A percentile compares a stretch with the other conserved stretches of the same genome.
These are phyloP conservation scores for Sussaba pulchella DNA, from an alignment of 2,888 invertebrate species.

Conservation along the genomic window DNA sequence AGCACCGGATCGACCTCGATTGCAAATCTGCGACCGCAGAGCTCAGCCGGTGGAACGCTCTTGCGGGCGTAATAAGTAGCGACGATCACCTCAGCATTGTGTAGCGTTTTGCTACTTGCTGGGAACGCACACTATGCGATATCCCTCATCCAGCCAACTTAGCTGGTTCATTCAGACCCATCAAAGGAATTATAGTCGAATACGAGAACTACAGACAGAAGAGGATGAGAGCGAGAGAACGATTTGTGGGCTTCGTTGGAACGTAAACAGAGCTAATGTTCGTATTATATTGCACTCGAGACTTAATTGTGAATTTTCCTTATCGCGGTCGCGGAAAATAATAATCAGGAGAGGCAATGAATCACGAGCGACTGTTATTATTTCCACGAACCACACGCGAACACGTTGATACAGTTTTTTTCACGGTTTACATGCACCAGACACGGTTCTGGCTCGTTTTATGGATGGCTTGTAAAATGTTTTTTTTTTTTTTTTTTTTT, in stretches of 20 bases:
- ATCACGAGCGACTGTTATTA: slow-evolving; percentile 4
- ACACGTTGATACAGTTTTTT: not conserved
- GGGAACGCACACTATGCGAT: slow-evolving; percentile 55
- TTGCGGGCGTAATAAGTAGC: slow-evolving; percentile 62
- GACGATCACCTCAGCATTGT: slow-evolving; percentile 35
- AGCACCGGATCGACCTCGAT: slow-evolving; percentile 63
- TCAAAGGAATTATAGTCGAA: slow-evolving; percentile 46
- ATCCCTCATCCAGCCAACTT: slow-evolving; percentile 43
- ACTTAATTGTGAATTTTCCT: not conserved
- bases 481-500: too few species aligned
- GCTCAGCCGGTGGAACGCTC: slow-evolving; percentile 39
- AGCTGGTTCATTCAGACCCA: slow-evolving; percentile 53
- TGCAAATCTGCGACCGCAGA: slow-evolving; percentile 62
- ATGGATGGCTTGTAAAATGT: slow-evolving; percentile 3
- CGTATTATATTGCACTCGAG: not conserved
- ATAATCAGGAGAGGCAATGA: not conserved
- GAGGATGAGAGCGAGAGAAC: not conserved
- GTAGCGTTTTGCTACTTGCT: slow-evolving; percentile 48
- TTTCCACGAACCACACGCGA: slow-evolving; percentile 1
- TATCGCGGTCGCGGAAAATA: not conserved
- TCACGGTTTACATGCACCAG: not conserved
- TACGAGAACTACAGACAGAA: not conserved
- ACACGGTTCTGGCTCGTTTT: not conserved
- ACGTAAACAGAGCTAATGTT: not conserved
- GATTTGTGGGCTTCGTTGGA: not conserved